Evolutionary conservation across 2,113 vertebrate genomes (phyloP).

Genomic region (Poeciliopsis turrubarensis): DNA sequence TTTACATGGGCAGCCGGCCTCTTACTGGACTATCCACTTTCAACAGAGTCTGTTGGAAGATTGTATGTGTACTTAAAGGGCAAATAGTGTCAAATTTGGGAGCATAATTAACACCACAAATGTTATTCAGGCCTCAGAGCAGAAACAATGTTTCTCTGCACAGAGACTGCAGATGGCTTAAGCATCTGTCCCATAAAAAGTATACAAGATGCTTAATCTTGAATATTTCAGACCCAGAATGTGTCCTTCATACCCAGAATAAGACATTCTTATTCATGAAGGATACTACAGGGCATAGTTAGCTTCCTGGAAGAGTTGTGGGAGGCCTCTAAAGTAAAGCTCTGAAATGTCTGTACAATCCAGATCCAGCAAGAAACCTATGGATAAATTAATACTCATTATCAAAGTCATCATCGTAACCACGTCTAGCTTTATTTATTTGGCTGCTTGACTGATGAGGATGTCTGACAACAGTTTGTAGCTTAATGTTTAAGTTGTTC

Average conservation of each 20-base stretch:
- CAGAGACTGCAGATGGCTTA: too few species aligned
- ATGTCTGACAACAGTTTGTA: not conserved
- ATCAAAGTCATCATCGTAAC: not conserved
- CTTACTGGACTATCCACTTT: not conserved
- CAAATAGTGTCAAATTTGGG: not conserved
- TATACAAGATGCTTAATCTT: not conserved
- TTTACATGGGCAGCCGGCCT: not conserved
- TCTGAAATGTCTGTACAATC: not conserved
- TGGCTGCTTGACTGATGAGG: too few species aligned
- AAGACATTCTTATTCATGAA: not conserved
- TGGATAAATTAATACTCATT: not conserved
- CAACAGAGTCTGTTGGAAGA: too few species aligned
- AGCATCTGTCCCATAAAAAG: not conserved
- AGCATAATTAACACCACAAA: not conserved
- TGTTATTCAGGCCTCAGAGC: not conserved
- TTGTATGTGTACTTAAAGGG: not conserved
- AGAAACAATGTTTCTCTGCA: not conserved
- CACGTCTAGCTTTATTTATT: not conserved
- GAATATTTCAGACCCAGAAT: too few species aligned
- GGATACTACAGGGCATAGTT: not conserved
- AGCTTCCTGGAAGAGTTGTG: not conserved
- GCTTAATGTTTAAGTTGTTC: conserved; percentile 10
- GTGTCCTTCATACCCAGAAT: too few species aligned
- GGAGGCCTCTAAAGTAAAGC: not conserved
- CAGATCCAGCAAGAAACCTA: not conserved